Base-by-base conservation (phyloP, 2,888 invertebrate species). In the Griposia aprilina region DNA sequence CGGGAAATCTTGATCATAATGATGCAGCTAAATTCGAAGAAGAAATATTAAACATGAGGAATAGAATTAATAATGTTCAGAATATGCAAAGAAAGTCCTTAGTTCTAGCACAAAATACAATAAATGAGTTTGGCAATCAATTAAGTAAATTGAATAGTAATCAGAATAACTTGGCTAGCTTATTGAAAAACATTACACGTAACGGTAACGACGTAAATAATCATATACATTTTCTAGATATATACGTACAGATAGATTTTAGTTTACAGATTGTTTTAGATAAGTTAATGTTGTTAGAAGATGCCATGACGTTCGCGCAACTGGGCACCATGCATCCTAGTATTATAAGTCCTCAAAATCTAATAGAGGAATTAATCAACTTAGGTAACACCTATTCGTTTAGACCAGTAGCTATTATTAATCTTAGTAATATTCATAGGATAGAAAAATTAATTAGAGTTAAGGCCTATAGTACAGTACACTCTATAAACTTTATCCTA, bases 11-110 rank as follows among this genome's bases (percentile, higher is more conserved):
- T 0, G 74, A 67, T 10, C 20, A 67, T 13, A 59, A 75, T 17
- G 74, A 62, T 48, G 74, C 68, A 23, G 26, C 36, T 26, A 62
- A 75, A 23, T 62, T 75, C 20, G 74, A 68, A 50, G 20, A 50
- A 15, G 59, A 74, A 60, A 74, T 74, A 60, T 15, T 15, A 59
- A 59, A 59, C n/a, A 13, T 36, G 8, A 30, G 30, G 5, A 36
- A 62, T 20, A 20, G 20, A 62, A 36, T 36, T 30, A 62, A 20
- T 20, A 62, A 62, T 17, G 10, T 36, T 36, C 10, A 30, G 2
- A 17, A 30, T 30, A 36, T 10, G 20, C 62, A 62, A 62, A 30
- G 8, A 3, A 23, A 52, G 48, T 52, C 30, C 20, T 7, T 52
- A 30, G 20, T 52, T 23, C 15, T 68, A 52, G 52, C 68, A 36